Percentiles rank a stretch among this genome's conserved stretches.
Evolutionary conservation across 2,888 invertebrate genomes (phyloP).

Genomic region (Panzeria rudis): DNA sequence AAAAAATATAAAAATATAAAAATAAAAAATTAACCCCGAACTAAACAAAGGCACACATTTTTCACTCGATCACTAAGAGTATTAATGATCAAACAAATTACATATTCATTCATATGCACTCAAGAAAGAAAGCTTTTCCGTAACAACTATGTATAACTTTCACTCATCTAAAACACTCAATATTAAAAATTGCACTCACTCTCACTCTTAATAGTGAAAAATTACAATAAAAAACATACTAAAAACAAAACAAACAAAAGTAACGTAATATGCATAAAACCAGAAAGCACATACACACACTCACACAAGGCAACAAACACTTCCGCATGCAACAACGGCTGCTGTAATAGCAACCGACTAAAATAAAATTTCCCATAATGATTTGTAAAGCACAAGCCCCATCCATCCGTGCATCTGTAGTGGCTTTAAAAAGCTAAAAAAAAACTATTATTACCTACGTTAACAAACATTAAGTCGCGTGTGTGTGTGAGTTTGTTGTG

Average conservation of each 20-base stretch:
- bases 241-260: conserved; percentile 48
- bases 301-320: conserved; percentile 37
- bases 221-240: conserved; percentile 26
- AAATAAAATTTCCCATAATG: conserved; percentile 65
- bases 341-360: conserved; percentile 54
- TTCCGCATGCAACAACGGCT: conserved; percentile 72
- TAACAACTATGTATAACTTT: conserved; percentile 25
- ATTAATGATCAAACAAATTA: neutral
- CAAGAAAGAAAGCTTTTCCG: conserved; percentile 61
- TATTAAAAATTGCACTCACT: conserved; percentile 36
- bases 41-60: neutral
- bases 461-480: neutral
- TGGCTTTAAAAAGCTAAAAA: conserved; percentile 33
- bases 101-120: conserved; percentile 16
- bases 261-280: conserved; percentile 68
- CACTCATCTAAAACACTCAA: conserved; percentile 28
- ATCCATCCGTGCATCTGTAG: neutral
- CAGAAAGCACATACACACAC: conserved; percentile 33
- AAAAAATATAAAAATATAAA: too few species aligned
- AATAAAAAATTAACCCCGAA: conserved; percentile 5
- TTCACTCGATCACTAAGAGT: neutral
- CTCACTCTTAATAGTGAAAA: conserved; percentile 49
- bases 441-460: conserved; percentile 7
- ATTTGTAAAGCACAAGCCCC: conserved; percentile 52
- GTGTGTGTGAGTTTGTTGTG: neutral